Conservation (phyloP, 2,797 vertebrate genomes). For the Sus cebifrons region DNA sequence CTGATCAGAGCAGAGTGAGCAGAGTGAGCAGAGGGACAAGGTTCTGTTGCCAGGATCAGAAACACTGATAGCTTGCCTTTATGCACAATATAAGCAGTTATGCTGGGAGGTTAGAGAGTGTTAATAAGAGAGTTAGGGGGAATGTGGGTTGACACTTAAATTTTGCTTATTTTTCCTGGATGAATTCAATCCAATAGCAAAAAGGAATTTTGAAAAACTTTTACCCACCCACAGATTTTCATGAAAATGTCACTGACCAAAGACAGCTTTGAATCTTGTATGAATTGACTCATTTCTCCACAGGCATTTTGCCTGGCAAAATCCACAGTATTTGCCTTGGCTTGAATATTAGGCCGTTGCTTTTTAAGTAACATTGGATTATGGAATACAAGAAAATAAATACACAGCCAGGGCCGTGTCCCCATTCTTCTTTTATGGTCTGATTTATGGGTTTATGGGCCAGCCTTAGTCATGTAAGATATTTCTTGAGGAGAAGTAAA, state of each 20-base stretch:
- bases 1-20: conserved; percentile 16
- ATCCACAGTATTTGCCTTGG: conserved; percentile 83
- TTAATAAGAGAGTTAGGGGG: conserved; percentile 81
- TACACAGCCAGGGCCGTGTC: conserved; percentile 69
- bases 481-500: conserved; percentile 79
- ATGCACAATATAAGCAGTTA: conserved; percentile 71
- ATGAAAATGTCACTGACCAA: conserved; percentile 86
- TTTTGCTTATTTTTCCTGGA: conserved; percentile 85
- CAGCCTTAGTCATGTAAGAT: conserved; percentile 63
- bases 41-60: conserved; percentile 50
- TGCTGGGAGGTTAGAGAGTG: conserved; percentile 69
- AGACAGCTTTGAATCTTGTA: conserved; percentile 87
- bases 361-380: conserved; percentile 86
- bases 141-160: conserved; percentile 80
- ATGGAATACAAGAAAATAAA: conserved; percentile 86
- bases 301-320: conserved; percentile 86
- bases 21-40: background rate
- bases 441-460: conserved; percentile 62
- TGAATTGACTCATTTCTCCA: conserved; percentile 88
- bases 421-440: conserved; percentile 70
- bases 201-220: conserved; percentile 82
- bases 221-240: conserved; percentile 86
- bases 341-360: conserved; percentile 79
- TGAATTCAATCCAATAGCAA: conserved; percentile 84
- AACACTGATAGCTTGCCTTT: conserved; percentile 32